phyloP scores from a whole-genome alignment of 2,888 invertebrate species.

The Synanthedon formicaeformis region DNA sequence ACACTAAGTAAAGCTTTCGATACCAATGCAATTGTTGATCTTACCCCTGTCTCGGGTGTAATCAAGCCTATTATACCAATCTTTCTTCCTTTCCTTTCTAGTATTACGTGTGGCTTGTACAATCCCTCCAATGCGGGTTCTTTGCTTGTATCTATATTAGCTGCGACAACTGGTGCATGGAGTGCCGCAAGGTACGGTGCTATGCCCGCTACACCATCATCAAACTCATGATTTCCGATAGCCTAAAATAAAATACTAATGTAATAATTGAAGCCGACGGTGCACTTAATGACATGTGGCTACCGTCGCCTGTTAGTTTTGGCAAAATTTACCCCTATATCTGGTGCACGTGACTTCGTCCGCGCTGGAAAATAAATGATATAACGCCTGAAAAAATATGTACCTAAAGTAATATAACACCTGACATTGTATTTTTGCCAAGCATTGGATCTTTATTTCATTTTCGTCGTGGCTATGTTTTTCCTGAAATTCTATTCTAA shows the following conservation, averaged over 20 bases:
- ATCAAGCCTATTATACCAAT: conserved; percentile 86
- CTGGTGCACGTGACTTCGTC: no score
- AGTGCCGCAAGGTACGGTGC: conserved; percentile 76
- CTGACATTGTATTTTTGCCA: no score
- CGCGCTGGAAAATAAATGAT: no score
- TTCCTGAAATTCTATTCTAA: no score
- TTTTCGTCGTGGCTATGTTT: no score
- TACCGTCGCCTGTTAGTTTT: no score
- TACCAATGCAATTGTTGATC: conserved; percentile 3
- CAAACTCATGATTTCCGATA: conserved; percentile 90
- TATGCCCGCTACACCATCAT: conserved; percentile 77
- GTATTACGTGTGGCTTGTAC: conserved; percentile 73
- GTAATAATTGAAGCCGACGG: conserved; percentile 5
- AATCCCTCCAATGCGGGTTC: conserved; percentile 74
- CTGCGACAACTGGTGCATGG: conserved; percentile 76
- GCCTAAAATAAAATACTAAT: conserved; percentile 63
- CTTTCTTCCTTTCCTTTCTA: conserved; percentile 74
- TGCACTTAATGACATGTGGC: no score
- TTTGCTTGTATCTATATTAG: conserved; percentile 76
- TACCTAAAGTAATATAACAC: no score
- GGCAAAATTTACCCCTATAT: no score
- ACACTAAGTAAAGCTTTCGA: no score
- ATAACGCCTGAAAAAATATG: no score
- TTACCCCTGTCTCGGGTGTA: conserved; percentile 74
- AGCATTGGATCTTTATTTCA: no score